Conservation (phyloP, 2,888 invertebrate species). For the Falcaria lacertinaria region DNA sequence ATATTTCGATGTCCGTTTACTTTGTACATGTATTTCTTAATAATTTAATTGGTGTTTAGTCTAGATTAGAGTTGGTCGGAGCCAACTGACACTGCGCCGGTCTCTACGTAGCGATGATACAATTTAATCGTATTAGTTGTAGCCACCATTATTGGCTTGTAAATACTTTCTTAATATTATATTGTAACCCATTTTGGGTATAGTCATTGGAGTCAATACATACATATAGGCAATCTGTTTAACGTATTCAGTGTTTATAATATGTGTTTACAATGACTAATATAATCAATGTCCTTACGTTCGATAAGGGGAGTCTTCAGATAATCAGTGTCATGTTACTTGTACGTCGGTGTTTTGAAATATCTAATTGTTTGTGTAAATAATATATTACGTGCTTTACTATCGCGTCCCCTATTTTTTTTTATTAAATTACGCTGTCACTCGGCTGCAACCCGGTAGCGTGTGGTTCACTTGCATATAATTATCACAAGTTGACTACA, state of each 20-base stretch:
- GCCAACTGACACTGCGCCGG: background rate
- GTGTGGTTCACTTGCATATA: too few species aligned
- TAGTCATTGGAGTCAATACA: background rate
- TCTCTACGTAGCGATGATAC: background rate
- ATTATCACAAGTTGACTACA: too few species aligned
- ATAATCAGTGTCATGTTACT: background rate
- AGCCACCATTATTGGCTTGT: background rate
- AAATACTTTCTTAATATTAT: slow-evolving; percentile 1
- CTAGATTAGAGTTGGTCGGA: background rate
- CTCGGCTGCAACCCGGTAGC: too few species aligned
- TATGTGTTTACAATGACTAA: background rate
- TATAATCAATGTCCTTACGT: background rate
- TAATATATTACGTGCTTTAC: background rate
- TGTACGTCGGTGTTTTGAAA: background rate
- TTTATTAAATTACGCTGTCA: background rate
- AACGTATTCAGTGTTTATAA: background rate
- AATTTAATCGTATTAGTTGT: background rate
- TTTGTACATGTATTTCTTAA: background rate
- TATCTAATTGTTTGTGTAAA: background rate
- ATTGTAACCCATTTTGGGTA: background rate
- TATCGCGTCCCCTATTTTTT: background rate
- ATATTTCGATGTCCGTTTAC: background rate
- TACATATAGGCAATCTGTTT: background rate
- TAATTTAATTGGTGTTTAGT: background rate
- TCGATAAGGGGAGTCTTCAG: background rate